These are phyloP conservation scores for Pollenia amentaria DNA, from an alignment of 2,888 invertebrate species.

Conservation along the genomic window DNA sequence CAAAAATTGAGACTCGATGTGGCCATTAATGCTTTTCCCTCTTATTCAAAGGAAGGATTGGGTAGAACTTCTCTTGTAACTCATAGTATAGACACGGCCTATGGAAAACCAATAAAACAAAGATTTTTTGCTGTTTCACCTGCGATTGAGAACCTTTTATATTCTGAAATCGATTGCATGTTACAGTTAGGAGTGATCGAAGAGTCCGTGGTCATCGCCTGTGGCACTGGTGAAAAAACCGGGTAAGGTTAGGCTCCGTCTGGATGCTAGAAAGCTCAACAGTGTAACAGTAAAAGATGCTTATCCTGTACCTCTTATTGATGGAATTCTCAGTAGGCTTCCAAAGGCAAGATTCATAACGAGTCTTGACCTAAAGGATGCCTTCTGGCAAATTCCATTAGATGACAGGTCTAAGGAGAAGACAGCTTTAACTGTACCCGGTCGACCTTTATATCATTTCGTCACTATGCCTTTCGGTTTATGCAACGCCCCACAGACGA, in stretches of 20 bases:
- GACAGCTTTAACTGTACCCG: slow-evolving; percentile 24
- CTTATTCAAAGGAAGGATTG: slow-evolving; percentile 25
- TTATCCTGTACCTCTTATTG: too few species aligned
- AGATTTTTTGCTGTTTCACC: slow-evolving; percentile 21
- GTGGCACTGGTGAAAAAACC: slow-evolving; percentile 31
- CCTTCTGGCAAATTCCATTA: slow-evolving; percentile 25
- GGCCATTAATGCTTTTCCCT: slow-evolving; percentile 19
- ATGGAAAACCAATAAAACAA: slow-evolving; percentile 11
- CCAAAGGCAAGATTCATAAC: slow-evolving; percentile 35
- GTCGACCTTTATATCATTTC: slow-evolving; percentile 5
- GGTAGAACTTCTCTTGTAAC: slow-evolving; percentile 4
- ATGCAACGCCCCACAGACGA: slow-evolving; percentile 36
- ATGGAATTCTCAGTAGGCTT: slow-evolving; percentile 19
- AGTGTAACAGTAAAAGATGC: too few species aligned
- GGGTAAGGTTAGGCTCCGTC: slow-evolving; percentile 38
- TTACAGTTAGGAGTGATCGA: slow-evolving; percentile 26
- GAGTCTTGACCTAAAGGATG: slow-evolving; percentile 29
- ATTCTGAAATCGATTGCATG: slow-evolving; percentile 6
- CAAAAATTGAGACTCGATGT: neutral
- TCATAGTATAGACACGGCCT: neutral
- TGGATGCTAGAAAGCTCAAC: too few species aligned
- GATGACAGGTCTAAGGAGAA: slow-evolving; percentile 20
- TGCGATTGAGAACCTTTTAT: slow-evolving; percentile 26
- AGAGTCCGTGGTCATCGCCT: slow-evolving; percentile 34
- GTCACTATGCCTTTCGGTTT: slow-evolving; percentile 6